Evolutionary conservation across 2,113 vertebrate genomes (phyloP).

Genomic region (Pterophyllum scalare): DNA sequence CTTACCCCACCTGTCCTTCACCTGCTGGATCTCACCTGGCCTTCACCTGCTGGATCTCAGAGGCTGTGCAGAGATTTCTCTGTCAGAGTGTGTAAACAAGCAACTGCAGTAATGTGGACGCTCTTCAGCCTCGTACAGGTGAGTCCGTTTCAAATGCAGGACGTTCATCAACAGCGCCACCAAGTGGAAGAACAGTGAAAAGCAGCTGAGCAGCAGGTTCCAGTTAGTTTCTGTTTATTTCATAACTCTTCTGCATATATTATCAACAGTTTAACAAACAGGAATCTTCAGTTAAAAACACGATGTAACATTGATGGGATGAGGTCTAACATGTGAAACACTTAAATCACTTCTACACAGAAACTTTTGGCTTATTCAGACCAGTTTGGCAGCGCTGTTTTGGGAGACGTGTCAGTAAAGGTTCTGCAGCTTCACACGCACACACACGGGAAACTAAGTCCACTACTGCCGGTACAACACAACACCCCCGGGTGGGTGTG

Average conservation of each 20-base stretch:
- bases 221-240: conserved; percentile 64
- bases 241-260: conserved; percentile 72
- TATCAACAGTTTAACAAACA: conserved; percentile 76
- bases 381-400: conserved; percentile 77
- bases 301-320: conserved; percentile 74
- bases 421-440: conserved; percentile 56
- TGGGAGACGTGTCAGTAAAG: conserved; percentile 51
- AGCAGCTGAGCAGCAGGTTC: neutral
- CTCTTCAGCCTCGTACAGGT: neutral
- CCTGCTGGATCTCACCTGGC: too few species aligned
- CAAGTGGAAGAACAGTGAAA: neutral
- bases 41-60: too few species aligned
- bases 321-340: conserved; percentile 76
- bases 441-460: conserved; percentile 27
- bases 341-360: conserved; percentile 72
- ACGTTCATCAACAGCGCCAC: neutral
- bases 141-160: neutral
- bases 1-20: too few species aligned
- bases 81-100: too few species aligned
- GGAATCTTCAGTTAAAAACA: conserved; percentile 72
- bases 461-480: conserved; percentile 45
- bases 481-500: conserved; percentile 25
- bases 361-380: conserved; percentile 72
- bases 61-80: too few species aligned
- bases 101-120: neutral